Base-by-base conservation (phyloP, 1,140 invertebrate genomes). In the Macrocentrus cingulum region DNA sequence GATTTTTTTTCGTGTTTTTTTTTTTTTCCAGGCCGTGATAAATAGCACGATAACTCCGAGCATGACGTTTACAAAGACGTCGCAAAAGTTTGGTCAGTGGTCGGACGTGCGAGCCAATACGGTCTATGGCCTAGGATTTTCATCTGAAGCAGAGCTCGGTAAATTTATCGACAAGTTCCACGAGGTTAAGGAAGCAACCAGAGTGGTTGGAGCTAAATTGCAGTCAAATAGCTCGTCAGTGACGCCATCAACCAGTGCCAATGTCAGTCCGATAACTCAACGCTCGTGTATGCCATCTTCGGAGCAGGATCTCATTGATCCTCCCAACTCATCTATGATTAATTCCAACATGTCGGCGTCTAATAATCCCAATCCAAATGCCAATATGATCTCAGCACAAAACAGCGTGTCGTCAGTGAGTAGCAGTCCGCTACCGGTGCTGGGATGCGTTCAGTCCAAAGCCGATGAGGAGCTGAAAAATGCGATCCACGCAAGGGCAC, bases 81-180 rank as follows among this genome's bases (percentile, higher is more conserved):
- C 95, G 23, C 96, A 98, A 77, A 99, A 99, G 81, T 99, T 99
- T 84, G 95, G 95, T 1, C 97, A 99, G 76, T 98, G 96, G 96
- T 97, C 95, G 54, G 97, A 99, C 82, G 91, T 96, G 25, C 82
- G 95, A 57, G 95, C 95, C 5, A 98, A 98, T 81, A 98, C 95
- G 1, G 95, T 99, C 9, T 99, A 98, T 80, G 97, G 96, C 1
- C 84, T 99, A 44, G 97, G 97, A 7, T 99, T 98, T 81, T 88
- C 91, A 25, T 93, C 95, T 0, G 97, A 99, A 79, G 86, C 86
- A 45, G 97, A 99, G 79, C 81, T 98, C 41, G 94, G 92, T 69
- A 97, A 97, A 94, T 99, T 99, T 80, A 96, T 98, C 66, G 95
- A 98, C 77, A 98, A 98, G 76, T 99, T 99, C 78, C 94, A 97